These are phyloP conservation scores for Ataeniobius toweri DNA, from an alignment of 2,797 vertebrate species.

Conservation along the genomic window DNA sequence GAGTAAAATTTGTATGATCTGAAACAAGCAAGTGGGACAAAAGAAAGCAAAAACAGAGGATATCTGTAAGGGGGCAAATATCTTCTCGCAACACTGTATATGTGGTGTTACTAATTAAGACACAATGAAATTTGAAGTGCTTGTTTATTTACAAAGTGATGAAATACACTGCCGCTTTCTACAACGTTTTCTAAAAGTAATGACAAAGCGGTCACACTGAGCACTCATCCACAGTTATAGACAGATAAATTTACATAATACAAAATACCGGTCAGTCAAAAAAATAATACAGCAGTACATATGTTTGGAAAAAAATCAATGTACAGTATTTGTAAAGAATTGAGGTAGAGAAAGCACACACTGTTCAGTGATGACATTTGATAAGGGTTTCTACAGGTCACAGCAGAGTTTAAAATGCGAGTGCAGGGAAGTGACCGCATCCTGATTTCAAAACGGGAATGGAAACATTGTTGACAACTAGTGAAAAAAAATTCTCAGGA, in stretches of 20 bases:
- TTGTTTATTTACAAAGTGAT: constrained; percentile 76
- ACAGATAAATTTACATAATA: constrained; percentile 55
- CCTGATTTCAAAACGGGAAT: constrained; percentile 16
- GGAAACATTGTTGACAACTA: constrained; percentile 21
- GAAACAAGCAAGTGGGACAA: not conserved
- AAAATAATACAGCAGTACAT: constrained; percentile 57
- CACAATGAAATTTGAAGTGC: constrained; percentile 50
- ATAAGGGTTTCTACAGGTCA: constrained; percentile 41
- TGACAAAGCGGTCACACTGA: constrained; percentile 47
- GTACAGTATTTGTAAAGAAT: constrained; percentile 66
- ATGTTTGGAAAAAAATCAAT: constrained; percentile 54
- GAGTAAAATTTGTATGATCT: not conserved
- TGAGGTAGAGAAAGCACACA: constrained; percentile 79
- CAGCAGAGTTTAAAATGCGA: constrained; percentile 26
- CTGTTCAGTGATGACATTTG: constrained; percentile 56
- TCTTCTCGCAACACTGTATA: constrained; percentile 12
- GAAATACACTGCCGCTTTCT: constrained; percentile 40
- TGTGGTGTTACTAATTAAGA: constrained; percentile 16
- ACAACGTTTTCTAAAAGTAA: constrained; percentile 33
- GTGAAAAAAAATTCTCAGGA: constrained; percentile 26
- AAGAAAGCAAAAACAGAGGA: too few species aligned
- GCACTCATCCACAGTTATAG: constrained; percentile 43
- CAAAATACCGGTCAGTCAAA: constrained; percentile 59
- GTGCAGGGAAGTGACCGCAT: constrained; percentile 25
- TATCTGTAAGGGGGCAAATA: not conserved